These are phyloP conservation scores for Caenorhabditis drosophilae DNA, from an alignment of 2,888 invertebrate genomes.

Conservation along the genomic window DNA sequence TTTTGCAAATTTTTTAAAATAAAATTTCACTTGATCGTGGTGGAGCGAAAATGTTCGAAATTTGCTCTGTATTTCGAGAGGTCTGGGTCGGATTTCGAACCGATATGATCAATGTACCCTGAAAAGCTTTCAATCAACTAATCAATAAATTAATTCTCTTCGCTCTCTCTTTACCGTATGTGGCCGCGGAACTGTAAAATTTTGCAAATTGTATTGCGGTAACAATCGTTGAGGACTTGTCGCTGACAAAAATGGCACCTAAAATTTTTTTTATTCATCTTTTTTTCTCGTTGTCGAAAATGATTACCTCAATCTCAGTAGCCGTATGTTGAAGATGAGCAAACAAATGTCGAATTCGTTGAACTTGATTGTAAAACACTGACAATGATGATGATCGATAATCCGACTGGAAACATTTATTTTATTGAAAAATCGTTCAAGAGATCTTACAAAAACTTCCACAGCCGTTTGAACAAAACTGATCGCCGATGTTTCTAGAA, in stretches of 20 bases:
- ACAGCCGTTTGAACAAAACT: constrained; percentile 5
- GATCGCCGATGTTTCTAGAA: constrained; percentile 6
- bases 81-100: neutral
- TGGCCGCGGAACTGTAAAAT: neutral
- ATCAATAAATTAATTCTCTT: neutral
- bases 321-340: constrained; percentile 16
- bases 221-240: constrained; percentile 14
- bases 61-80: neutral
- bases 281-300: too few relatives aligned
- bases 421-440: neutral
- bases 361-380: constrained; percentile 14
- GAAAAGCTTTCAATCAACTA: neutral
- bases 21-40: constrained; percentile 2
- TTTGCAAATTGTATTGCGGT: constrained; percentile 11
- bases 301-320: constrained; percentile 20
- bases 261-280: too few relatives aligned
- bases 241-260: constrained; percentile 8
- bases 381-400: constrained; percentile 15
- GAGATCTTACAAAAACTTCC: neutral
- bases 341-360: constrained; percentile 16
- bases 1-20: neutral
- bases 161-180: too few relatives aligned
- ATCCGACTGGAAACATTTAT: constrained; percentile 6
- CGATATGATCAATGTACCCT: neutral
- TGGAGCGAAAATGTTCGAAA: constrained; percentile 5